phyloP scores from a whole-genome alignment of 2,797 vertebrate species.

The Cercopithecus neglectus region DNA sequence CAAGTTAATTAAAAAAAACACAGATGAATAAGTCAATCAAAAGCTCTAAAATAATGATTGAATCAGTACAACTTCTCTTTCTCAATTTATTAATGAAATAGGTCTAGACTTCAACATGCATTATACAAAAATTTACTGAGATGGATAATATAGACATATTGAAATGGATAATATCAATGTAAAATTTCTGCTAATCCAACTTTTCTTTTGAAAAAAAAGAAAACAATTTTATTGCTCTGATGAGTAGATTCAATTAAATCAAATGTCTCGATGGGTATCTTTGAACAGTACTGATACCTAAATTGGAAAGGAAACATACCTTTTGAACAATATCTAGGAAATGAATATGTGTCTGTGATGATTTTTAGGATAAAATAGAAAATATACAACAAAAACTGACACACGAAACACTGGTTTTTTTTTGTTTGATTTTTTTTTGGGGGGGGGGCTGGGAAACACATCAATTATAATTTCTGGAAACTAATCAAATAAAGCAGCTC shows the following conservation, averaged over 20 bases:
- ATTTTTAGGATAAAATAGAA: slow-evolving; percentile 35
- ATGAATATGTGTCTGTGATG: slow-evolving; percentile 22
- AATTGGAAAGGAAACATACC: slow-evolving; percentile 67
- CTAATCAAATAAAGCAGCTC: slow-evolving; percentile 9
- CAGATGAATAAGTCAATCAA: not conserved
- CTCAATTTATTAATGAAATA: not conserved
- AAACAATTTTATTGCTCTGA: slow-evolving; percentile 68
- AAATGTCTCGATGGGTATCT: slow-evolving; percentile 64
- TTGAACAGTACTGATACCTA: slow-evolving; percentile 62
- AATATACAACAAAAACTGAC: not conserved
- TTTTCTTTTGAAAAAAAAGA: slow-evolving; percentile 44
- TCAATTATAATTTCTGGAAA: slow-evolving; percentile 53
- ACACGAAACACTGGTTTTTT: not conserved
- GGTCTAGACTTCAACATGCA: not conserved
- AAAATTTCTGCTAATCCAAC: slow-evolving; percentile 23
- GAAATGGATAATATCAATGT: not conserved
- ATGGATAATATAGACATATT: not conserved
- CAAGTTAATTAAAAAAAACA: not conserved
- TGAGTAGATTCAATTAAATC: slow-evolving; percentile 70
- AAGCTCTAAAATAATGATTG: not conserved
- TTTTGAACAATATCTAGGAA: slow-evolving; percentile 69
- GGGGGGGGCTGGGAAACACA: not conserved
- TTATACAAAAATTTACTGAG: not conserved
- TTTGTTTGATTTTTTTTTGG: not conserved
- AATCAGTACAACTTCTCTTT: not conserved